Base-by-base conservation (phyloP, 1,140 invertebrate species). In the Hyphantria cunea region DNA sequence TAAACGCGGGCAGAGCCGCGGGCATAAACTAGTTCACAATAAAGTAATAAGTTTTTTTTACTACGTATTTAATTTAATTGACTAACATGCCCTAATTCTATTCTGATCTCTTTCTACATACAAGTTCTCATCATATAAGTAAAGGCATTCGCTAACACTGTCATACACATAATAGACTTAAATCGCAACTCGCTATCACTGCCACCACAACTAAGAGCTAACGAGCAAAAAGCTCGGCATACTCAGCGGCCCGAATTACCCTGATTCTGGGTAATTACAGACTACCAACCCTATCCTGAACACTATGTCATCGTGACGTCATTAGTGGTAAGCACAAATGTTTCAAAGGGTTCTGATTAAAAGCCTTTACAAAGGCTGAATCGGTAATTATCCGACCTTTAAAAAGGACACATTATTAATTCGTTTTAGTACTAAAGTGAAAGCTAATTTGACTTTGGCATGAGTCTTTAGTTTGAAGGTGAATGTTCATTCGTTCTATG, bases 261-360 rank as follows among this genome's bases (percentile, higher is more conserved):
- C 80, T 73, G 77, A 86, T 85, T 83, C 74, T 72, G 76, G 79
- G 81, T 87, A 87, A 89, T 86, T 87, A 84, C 78, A 76, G 72
- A 73, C 42, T 66, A 62, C 65, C 76, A 78, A 78, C 76, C 78
- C 66, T 78, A 84, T 83, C 74, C 69, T 75, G 68, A 79, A 74
- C 79, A 80, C 74, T 83, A 82, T 84, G 86, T 89, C 86, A 89
- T 84, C 78, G 80, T 86, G 82, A 82, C 84, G 76, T 76, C 85
- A 85, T 88, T 88, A 88, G 74, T 70, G 74, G 76, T 79, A 83
- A 82, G 80, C 80, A 78, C 80, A 87, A 86, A 84, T 78, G 80
- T 82, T 81, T 62, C 55, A 45, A 69, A 72, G 72, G 51, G 47
- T 39, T 32, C 39, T 67, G 64, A 72, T 75, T 68, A 68, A 72